Evolutionary conservation across 1,140 invertebrate genomes (phyloP).

Genomic region (Whitmania pigra): DNA sequence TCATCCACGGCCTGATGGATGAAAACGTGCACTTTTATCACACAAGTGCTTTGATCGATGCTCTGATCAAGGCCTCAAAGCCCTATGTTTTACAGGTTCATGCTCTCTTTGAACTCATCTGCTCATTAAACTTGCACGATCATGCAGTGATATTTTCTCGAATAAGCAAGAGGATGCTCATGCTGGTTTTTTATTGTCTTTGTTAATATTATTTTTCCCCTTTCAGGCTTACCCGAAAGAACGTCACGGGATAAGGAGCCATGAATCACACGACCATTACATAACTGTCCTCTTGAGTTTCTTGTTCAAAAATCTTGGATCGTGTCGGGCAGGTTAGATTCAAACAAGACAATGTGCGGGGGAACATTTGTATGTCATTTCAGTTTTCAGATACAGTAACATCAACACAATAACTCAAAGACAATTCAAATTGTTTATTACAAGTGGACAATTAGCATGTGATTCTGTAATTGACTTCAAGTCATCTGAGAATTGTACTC

Average conservation of each 20-base stretch:
- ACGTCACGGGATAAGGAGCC: constrained; percentile 75
- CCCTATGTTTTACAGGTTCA: constrained; percentile 70
- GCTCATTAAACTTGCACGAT: not conserved
- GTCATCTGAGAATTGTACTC: too few species aligned
- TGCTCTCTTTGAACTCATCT: not conserved
- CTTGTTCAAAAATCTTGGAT: constrained; percentile 67
- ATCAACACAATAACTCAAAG: too few species aligned
- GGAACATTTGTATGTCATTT: too few species aligned
- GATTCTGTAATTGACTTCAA: too few species aligned
- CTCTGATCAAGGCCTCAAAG: constrained; percentile 78
- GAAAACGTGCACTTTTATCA: constrained; percentile 99
- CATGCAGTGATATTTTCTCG: not conserved
- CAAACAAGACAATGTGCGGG: too few species aligned
- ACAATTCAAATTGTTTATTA: too few species aligned
- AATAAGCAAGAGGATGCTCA: too few species aligned
- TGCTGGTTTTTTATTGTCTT: not conserved
- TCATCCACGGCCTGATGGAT: constrained; percentile 93
- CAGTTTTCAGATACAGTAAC: too few species aligned
- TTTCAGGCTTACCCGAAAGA: constrained; percentile 77
- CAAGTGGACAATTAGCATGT: too few species aligned
- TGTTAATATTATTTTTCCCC: constrained; percentile 23
- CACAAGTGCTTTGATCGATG: constrained; percentile 76
- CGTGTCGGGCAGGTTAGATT: not conserved
- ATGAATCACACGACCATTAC: constrained; percentile 88
- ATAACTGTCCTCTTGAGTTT: constrained; percentile 83